Conservation (phyloP, 2,797 vertebrate species). For the Buceros bicornis region DNA sequence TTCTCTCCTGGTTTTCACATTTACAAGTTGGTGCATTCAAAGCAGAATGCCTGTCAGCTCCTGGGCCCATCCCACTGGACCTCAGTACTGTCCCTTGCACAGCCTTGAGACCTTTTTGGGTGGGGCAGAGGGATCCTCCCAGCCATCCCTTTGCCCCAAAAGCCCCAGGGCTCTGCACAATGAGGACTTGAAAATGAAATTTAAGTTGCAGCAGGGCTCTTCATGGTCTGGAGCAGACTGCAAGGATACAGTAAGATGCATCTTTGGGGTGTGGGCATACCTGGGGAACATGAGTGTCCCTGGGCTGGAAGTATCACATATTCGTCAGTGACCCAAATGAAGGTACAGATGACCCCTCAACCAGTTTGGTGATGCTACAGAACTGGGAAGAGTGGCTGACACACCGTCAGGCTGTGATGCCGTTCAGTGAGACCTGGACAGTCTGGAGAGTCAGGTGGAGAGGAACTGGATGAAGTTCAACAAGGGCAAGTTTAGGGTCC, state of each 20-base stretch:
- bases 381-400: not conserved
- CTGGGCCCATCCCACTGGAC: not conserved
- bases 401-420: not conserved
- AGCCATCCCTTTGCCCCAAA: not conserved
- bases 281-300: accelerated
- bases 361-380: not conserved
- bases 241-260: not conserved
- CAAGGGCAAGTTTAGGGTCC: not conserved
- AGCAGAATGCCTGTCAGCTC: not conserved
- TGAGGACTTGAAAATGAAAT: accelerated
- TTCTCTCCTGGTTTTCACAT: not conserved
- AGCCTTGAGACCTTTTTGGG: not conserved
- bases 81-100: not conserved
- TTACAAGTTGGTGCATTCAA: not conserved
- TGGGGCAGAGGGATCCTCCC: not conserved
- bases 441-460: not conserved
- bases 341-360: not conserved
- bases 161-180: not conserved
- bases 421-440: not conserved
- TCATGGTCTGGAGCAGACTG: not conserved
- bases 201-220: not conserved
- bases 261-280: accelerated
- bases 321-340: not conserved
- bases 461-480: not conserved
- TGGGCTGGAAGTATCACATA: not conserved